phyloP scores from a whole-genome alignment of 2,113 vertebrate species.

The Sarotherodon lohbergeri region DNA sequence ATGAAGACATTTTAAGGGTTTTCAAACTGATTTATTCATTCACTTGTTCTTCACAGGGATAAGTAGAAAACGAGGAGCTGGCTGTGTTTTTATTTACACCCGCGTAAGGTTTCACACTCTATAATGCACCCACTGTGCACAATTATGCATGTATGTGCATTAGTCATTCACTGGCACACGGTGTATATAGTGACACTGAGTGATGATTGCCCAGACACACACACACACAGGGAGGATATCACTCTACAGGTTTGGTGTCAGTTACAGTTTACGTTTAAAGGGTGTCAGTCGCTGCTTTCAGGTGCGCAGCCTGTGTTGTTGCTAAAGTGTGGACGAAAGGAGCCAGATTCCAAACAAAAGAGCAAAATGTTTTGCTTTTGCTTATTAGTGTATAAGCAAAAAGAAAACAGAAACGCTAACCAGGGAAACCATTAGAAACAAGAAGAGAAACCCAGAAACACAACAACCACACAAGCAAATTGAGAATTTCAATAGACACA shows the following conservation, averaged over 20 bases:
- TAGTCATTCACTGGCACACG: neutral
- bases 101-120: neutral
- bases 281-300: neutral
- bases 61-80: neutral
- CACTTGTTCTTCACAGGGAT: neutral
- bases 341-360: neutral
- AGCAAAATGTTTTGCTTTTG: neutral
- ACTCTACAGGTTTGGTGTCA: neutral
- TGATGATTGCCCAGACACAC: neutral
- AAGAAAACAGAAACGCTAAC: neutral
- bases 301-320: neutral
- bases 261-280: neutral
- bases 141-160: neutral
- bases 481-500: neutral
- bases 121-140: neutral
- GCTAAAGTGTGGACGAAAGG: neutral
- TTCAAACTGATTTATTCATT: neutral
- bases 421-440: neutral
- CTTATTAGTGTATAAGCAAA: neutral
- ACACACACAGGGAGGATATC: neutral
- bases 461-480: neutral
- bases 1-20: neutral
- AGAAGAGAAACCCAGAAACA: neutral
- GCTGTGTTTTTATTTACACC: neutral
- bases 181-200: neutral